These are phyloP conservation scores for Camponotus vicinus DNA, from an alignment of 1,140 invertebrate genomes.

Conservation along the genomic window DNA sequence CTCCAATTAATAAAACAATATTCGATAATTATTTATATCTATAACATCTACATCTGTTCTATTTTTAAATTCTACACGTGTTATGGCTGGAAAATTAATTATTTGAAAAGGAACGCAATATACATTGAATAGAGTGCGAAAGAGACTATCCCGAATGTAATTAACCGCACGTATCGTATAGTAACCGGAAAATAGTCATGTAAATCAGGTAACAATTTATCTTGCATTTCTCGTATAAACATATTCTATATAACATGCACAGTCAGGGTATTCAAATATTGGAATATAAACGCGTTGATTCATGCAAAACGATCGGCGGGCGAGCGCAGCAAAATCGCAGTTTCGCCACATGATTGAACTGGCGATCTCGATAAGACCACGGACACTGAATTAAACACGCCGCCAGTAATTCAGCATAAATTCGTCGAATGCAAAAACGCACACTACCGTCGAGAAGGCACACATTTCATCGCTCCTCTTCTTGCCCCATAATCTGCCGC, in stretches of 20 bases:
- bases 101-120: not conserved
- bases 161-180: conserved; percentile 32
- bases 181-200: conserved; percentile 43
- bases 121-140: not conserved
- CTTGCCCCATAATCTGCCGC: conserved; percentile 22
- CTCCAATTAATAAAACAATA: not conserved
- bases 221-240: conserved; percentile 43
- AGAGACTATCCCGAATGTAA: not conserved
- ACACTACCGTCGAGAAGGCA: conserved; percentile 7
- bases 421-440: conserved; percentile 55
- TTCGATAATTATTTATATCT: not conserved
- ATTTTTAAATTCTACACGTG: not conserved
- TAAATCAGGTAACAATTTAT: conserved; percentile 52
- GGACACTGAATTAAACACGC: conserved; percentile 58
- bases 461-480: conserved; percentile 22
- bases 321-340: conserved; percentile 44
- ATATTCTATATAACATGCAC: conserved; percentile 47
- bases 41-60: not conserved
- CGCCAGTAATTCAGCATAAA: conserved; percentile 54
- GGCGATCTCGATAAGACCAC: conserved; percentile 50
- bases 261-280: conserved; percentile 47
- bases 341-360: conserved; percentile 50
- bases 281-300: conserved; percentile 51
- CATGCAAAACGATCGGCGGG: conserved; percentile 26
- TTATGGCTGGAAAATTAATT: not conserved